phyloP scores from a whole-genome alignment of 2,797 vertebrate genomes.

The Borostomias antarcticus region DNA sequence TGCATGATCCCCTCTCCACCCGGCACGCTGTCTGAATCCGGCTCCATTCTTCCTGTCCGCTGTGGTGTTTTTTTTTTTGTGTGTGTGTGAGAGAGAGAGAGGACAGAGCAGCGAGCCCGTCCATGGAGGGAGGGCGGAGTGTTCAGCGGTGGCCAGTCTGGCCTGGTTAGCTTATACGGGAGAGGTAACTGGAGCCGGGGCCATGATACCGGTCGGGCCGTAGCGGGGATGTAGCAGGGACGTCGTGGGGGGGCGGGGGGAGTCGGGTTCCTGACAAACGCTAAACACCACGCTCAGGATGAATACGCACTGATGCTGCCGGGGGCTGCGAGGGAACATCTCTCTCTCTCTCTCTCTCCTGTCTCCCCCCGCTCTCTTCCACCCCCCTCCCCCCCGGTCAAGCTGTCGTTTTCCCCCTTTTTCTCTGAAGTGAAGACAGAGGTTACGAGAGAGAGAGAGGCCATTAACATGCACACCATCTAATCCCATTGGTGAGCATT shows the following conservation, averaged over 20 bases:
- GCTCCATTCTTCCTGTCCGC: constrained; percentile 74
- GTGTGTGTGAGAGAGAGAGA: constrained; percentile 39
- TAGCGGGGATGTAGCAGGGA: constrained; percentile 60
- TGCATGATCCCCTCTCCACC: constrained; percentile 74
- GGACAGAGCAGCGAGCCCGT: constrained; percentile 43
- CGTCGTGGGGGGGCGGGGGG: constrained; percentile 49
- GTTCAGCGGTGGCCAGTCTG: constrained; percentile 62
- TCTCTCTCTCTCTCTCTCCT: neutral
- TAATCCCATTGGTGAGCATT: neutral
- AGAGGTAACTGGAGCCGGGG: constrained; percentile 76
- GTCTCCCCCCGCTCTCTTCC: neutral
- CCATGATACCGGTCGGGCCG: constrained; percentile 78
- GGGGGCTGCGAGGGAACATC: neutral
- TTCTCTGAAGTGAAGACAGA: too few relatives aligned
- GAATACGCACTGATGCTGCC: constrained; percentile 31
- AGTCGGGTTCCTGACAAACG: constrained; percentile 76
- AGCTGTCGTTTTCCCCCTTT: too few relatives aligned
- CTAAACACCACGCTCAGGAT: constrained; percentile 66
- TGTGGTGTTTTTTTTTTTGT: constrained; percentile 31
- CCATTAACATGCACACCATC: neutral
- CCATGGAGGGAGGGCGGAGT: neutral
- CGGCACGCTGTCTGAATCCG: constrained; percentile 71
- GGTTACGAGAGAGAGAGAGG: too few relatives aligned
- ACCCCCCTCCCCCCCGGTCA: neutral
- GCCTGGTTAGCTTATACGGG: constrained; percentile 76